Percentiles rank a stretch among this genome's conserved stretches.
Conservation (phyloP, 2,113 vertebrate species). For the Petromus typicus region DNA sequence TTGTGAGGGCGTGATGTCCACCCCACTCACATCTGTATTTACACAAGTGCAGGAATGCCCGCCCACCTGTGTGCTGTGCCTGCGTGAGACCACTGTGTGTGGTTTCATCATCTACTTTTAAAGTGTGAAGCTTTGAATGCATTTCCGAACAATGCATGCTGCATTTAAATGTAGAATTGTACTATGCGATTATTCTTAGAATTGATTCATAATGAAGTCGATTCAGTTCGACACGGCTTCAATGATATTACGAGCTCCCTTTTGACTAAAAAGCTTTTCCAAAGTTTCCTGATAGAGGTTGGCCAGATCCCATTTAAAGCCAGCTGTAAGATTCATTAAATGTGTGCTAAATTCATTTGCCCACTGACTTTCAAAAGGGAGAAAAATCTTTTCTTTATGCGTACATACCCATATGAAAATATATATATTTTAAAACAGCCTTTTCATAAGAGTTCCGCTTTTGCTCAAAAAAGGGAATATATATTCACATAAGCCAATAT, state of each 20-base stretch:
- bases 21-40: background rate
- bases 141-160: background rate
- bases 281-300: constrained; percentile 40
- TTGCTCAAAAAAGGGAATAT: background rate
- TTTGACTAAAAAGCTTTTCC: constrained; percentile 28
- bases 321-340: constrained; percentile 51
- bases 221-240: constrained; percentile 18
- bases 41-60: accelerated
- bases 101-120: constrained; percentile 6
- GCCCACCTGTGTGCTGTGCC: background rate
- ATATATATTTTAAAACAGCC: background rate
- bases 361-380: constrained; percentile 23
- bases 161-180: background rate
- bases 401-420: background rate
- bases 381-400: background rate
- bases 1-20: background rate
- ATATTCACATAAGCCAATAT: constrained; percentile 39
- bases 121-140: background rate
- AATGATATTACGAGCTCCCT: background rate
- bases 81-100: accelerated
- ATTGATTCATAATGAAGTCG: constrained; percentile 29
- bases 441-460: constrained; percentile 35
- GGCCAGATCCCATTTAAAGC: constrained; percentile 27
- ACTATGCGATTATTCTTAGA: constrained; percentile 10
- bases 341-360: constrained; percentile 48